A percentile compares a stretch with the other conserved stretches of the same genome.
Evolutionary conservation across 2,113 vertebrate species (phyloP).

Genomic region (Melanerpes aurifrons): DNA sequence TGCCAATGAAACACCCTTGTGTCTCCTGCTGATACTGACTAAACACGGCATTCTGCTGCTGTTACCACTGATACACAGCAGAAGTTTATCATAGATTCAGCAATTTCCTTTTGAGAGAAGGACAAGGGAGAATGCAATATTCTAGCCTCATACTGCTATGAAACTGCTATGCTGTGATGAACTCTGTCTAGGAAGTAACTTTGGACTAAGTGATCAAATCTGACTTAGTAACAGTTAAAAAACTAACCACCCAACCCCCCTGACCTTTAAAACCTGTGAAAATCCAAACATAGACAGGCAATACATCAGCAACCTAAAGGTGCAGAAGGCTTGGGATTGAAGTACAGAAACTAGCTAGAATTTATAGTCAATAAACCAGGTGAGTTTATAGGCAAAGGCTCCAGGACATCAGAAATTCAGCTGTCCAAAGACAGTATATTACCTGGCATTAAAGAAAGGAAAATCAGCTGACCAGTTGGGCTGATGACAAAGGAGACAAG

Average conservation of each 20-base stretch:
- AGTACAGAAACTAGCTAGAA: neutral
- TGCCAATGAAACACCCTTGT: neutral
- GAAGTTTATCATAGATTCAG: fast-evolving
- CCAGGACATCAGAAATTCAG: neutral
- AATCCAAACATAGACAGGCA: neutral
- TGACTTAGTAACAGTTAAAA: neutral
- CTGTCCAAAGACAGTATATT: neutral
- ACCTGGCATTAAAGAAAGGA: neutral
- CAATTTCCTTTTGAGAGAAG: neutral
- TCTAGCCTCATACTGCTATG: neutral
- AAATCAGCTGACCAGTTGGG: neutral
- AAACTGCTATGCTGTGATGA: neutral
- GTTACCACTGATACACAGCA: neutral
- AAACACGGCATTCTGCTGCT: neutral
- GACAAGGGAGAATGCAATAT: neutral
- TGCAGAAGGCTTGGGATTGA: neutral
- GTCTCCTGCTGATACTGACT: neutral
- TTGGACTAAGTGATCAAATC: neutral
- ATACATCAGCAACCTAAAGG: neutral
- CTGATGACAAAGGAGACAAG: neutral
- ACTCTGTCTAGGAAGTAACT: neutral
- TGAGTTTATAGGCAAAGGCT: neutral
- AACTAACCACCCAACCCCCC: fast-evolving
- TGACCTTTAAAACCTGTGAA: neutral
- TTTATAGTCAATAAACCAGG: neutral